Evolutionary conservation across 2,888 invertebrate species (phyloP).

Genomic region (Melinopterus prodromus): DNA sequence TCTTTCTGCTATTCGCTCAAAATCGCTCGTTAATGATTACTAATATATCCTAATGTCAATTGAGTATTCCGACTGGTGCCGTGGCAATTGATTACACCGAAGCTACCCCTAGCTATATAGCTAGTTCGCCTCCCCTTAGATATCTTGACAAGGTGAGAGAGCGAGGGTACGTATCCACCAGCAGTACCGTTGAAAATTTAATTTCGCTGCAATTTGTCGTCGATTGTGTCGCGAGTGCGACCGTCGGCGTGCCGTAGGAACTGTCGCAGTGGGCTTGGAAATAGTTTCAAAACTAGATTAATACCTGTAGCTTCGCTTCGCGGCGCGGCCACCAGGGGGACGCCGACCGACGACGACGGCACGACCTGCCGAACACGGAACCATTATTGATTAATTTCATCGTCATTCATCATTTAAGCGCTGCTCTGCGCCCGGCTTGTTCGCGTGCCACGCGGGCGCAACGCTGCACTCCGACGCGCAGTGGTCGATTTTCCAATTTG

Average conservation of each 20-base stretch:
- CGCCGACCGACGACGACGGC: background rate
- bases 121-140: too few relatives aligned
- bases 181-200: background rate
- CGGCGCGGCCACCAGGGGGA: background rate
- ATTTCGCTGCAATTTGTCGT: background rate
- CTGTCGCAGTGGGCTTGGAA: conserved; percentile 8
- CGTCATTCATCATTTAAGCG: conserved; percentile 29
- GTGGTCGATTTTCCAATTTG: too few relatives aligned
- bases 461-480: background rate
- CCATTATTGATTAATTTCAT: conserved; percentile 32
- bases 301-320: conserved; percentile 26
- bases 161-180: background rate
- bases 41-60: too few relatives aligned
- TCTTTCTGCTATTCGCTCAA: too few relatives aligned
- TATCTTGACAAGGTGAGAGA: background rate
- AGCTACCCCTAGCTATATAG: too few relatives aligned
- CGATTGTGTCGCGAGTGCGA: conserved; percentile 10
- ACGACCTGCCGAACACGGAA: conserved; percentile 18
- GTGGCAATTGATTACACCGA: too few relatives aligned
- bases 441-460: background rate
- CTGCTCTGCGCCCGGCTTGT: background rate
- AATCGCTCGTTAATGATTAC: too few relatives aligned
- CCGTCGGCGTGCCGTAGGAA: background rate
- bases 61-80: too few relatives aligned
- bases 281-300: conserved; percentile 27